Conservation (phyloP, 2,113 vertebrate species). For the Charadrius vociferus region DNA sequence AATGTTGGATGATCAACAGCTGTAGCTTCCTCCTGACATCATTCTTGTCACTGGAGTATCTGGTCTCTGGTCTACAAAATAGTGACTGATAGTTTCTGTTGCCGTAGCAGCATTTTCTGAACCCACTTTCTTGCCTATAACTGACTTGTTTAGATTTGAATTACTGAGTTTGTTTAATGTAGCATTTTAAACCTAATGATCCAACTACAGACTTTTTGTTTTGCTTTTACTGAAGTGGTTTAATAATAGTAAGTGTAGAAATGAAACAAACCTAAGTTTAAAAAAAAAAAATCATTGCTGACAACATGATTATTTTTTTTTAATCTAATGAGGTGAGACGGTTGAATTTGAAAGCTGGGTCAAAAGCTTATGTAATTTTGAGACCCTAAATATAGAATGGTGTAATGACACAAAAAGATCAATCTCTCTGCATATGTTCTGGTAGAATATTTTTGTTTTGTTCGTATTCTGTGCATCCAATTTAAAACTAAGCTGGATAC, state of each 20-base stretch:
- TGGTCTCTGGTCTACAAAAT: neutral
- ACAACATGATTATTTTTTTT: neutral
- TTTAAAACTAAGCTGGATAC: slow-evolving; percentile 23
- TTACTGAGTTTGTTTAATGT: neutral
- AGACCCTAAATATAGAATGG: slow-evolving; percentile 14
- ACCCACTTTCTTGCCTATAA: neutral
- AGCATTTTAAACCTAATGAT: neutral
- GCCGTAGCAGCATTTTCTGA: neutral
- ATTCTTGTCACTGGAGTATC: neutral
- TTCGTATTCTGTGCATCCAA: neutral
- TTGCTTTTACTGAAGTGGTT: neutral
- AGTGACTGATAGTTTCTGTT: neutral
- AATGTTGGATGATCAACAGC: neutral
- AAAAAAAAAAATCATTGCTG: neutral
- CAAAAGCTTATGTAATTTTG: slow-evolving; percentile 24
- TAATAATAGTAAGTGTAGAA: neutral
- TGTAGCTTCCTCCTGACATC: neutral
- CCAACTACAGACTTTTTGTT: neutral
- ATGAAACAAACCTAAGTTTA: neutral
- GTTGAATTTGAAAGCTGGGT: neutral
- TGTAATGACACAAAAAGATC: slow-evolving; percentile 14
- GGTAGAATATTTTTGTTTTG: slow-evolving; percentile 13
- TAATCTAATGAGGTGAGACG: neutral
- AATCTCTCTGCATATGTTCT: neutral
- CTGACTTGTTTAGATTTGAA: neutral